Evolutionary conservation across 2,113 vertebrate species (phyloP).

Genomic region (Hemibagrus wyckioides): DNA sequence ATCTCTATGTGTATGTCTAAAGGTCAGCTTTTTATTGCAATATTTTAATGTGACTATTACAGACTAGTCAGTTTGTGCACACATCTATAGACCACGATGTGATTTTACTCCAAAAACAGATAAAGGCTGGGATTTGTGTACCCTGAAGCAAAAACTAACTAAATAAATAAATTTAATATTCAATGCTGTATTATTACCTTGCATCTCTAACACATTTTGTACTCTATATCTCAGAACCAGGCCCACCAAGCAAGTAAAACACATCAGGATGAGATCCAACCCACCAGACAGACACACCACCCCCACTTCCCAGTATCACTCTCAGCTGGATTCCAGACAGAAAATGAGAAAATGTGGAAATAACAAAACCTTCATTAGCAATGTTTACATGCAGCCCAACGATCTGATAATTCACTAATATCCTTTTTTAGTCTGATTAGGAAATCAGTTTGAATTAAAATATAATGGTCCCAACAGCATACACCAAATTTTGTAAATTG

Average conservation of each 20-base stretch:
- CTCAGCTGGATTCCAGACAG: conserved; percentile 18
- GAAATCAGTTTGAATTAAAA: not conserved
- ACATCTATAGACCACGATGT: not conserved
- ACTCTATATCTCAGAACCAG: not conserved
- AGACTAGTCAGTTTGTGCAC: not conserved
- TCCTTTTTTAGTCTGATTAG: not conserved
- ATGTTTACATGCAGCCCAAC: not conserved
- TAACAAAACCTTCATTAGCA: conserved; percentile 26
- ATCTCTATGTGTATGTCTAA: not conserved
- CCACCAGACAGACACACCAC: not conserved
- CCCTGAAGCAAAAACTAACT: too few species aligned
- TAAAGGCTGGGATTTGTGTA: too few species aligned
- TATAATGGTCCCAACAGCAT: not conserved
- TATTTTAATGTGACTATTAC: conserved; percentile 27
- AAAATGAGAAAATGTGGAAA: conserved; percentile 22
- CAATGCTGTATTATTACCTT: not conserved
- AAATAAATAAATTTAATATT: too few species aligned
- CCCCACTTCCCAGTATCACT: not conserved
- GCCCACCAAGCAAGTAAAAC: not conserved
- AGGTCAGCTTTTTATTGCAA: conserved; percentile 34
- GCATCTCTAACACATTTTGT: not conserved
- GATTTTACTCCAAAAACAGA: not conserved
- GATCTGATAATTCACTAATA: not conserved
- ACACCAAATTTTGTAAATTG: not conserved
- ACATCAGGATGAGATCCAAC: not conserved